Base-by-base conservation (phyloP, 2,888 invertebrate species). In the Muscina levida region DNA sequence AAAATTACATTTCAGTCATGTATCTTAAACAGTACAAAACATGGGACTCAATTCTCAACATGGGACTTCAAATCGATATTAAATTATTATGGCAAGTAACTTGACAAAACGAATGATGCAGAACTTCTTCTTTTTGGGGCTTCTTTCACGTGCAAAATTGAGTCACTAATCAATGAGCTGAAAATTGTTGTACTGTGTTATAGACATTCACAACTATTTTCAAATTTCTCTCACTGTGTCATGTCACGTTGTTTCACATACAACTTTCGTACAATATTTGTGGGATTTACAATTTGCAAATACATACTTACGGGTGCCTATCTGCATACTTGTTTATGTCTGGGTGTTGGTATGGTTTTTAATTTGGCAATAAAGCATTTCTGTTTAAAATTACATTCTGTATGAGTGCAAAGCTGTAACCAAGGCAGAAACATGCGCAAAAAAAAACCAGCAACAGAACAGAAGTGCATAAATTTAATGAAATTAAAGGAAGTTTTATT, bases 331-430 rank as follows among this genome's bases (percentile, higher is more conserved):
- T 48, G 17, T 13, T n/a, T n/a, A 42, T 22, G 39, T 22, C 19
- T 62, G 3, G 31, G 42, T 39, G 3, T 19, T 17, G 17, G 37
- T n/a, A 56, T 39, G 62, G 37, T 22, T 17, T 62, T 62, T 62
- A 62, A 62, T 42, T 59, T 42, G 62, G 22, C 42, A 22, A 62
- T 62, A 62, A 62, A 62, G 62, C 62, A 62, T 62, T 39, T 62
- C 42, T 13, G 19, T 42, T 51, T 11, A 5, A 62, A 62, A 62
- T 62, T 42, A 62, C n/a, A 62, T 42, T 22, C 17, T 62, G 42
- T 22, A 62, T 11, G 39, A 62, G 42, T 42, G 42, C 19, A 62
- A 62, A 62, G 62, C 17, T 62, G 62, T 62, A 39, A 62, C 39
- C 62, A 62, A 57, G 31, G 26, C 15, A 31, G 1, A 59, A 59